A percentile compares a stretch with the other conserved stretches of the same genome.
phyloP scores from a whole-genome alignment of 2,797 vertebrate species.

The Garrulus glandarius region DNA sequence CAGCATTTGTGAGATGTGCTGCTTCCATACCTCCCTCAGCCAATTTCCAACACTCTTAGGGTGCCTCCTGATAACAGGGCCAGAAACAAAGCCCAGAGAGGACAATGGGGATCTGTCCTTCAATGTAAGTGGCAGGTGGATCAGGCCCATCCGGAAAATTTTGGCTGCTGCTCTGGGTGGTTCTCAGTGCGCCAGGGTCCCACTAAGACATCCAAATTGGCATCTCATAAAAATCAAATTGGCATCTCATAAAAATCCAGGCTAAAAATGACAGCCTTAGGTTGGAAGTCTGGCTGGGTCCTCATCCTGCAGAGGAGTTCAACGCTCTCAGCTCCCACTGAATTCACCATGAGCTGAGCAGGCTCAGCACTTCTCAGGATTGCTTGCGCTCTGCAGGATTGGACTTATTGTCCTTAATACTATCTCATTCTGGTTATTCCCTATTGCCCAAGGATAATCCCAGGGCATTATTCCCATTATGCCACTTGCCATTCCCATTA shows the following conservation, averaged over 20 bases:
- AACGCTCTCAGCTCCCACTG: constrained; percentile 7
- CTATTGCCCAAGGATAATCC: constrained; percentile 72
- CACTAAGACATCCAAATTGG: constrained; percentile 57
- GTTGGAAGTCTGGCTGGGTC: constrained; percentile 31
- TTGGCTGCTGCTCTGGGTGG: background rate
- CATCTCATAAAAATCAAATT: constrained; percentile 61
- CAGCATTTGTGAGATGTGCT: constrained; percentile 21
- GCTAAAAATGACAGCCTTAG: constrained; percentile 55
- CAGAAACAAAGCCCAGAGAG: background rate
- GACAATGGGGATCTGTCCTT: background rate
- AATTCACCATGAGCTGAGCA: background rate
- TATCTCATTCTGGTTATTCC: constrained; percentile 73
- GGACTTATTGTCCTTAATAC: constrained; percentile 73
- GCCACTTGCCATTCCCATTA: constrained; percentile 72
- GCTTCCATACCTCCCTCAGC: constrained; percentile 9
- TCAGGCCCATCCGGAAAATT: background rate
- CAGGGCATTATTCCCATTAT: constrained; percentile 73
- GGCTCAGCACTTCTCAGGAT: constrained; percentile 47
- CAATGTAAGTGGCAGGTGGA: constrained; percentile 25
- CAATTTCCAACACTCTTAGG: constrained; percentile 20
- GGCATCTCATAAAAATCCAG: constrained; percentile 60
- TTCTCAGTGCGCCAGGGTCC: constrained; percentile 15
- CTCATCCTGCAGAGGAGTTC: constrained; percentile 43
- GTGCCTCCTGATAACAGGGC: constrained; percentile 20
- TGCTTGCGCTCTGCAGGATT: constrained; percentile 47